These are phyloP conservation scores for Lepisosteus osseus DNA, from an alignment of 2,113 vertebrate genomes.

Conservation along the genomic window DNA sequence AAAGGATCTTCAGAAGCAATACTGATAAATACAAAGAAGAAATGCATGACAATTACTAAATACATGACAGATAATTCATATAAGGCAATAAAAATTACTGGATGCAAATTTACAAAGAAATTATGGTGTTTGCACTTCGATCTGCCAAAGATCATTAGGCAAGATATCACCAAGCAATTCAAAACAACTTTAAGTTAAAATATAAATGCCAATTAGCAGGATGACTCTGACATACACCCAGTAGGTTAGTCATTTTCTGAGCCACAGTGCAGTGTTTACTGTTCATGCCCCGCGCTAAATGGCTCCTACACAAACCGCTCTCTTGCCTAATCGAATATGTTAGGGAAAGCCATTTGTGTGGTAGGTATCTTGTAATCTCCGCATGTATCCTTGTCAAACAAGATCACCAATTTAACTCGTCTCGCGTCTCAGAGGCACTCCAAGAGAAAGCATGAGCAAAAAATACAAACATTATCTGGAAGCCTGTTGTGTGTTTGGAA, in stretches of 20 bases:
- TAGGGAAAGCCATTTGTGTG: not conserved
- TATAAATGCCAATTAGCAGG: not conserved
- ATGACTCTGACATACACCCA: not conserved
- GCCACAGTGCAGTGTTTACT: no score
- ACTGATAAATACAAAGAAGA: no score
- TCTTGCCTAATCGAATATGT: not conserved
- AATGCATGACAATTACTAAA: no score
- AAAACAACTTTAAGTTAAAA: not conserved
- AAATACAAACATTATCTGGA: no score
- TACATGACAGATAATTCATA: not conserved
- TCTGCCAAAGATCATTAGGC: not conserved
- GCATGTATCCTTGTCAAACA: no score
- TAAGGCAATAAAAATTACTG: not conserved
- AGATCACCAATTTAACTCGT: no score
- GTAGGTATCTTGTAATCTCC: not conserved
- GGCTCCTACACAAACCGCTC: not conserved
- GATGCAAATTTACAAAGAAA: not conserved
- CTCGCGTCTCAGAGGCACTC: no score
- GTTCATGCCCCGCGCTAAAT: no score
- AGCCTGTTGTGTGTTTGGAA: no score
- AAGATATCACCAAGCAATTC: not conserved
- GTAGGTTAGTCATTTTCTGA: not conserved
- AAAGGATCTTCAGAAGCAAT: no score
- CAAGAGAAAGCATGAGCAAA: no score
- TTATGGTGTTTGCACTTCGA: not conserved